These are phyloP conservation scores for Leptobrachium ailaonicum DNA, from an alignment of 2,113 vertebrate species.

Conservation along the genomic window DNA sequence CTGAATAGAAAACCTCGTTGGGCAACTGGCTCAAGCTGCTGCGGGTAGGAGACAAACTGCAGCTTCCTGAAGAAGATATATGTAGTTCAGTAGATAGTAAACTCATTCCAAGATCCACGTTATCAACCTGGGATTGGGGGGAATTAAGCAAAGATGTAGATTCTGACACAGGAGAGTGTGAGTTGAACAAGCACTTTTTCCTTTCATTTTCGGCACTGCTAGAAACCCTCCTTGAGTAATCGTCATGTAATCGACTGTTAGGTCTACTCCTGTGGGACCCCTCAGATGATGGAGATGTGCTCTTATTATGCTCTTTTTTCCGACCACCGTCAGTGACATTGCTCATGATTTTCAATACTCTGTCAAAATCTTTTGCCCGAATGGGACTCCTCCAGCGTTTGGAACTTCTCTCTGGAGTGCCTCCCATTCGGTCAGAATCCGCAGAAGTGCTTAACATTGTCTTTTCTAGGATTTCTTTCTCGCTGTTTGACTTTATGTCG, in stretches of 20 bases:
- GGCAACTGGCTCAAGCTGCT: conserved; percentile 50
- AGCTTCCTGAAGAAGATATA: not conserved
- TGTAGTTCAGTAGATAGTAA: conserved; percentile 42
- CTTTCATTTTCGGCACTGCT: conserved; percentile 66
- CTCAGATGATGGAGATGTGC: conserved; percentile 37
- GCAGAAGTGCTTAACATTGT: conserved; percentile 71
- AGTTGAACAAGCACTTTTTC: conserved; percentile 62
- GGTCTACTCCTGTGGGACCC: conserved; percentile 54
- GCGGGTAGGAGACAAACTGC: conserved; percentile 36
- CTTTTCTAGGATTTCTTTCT: conserved; percentile 62
- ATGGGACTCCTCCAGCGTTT: conserved; percentile 71
- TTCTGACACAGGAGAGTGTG: conserved; percentile 33
- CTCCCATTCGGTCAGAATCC: conserved; percentile 60
- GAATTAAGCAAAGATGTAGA: conserved; percentile 42
- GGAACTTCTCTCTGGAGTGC: conserved; percentile 59
- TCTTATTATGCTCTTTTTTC: conserved; percentile 63
- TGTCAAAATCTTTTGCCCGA: conserved; percentile 74
- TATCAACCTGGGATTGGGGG: not conserved
- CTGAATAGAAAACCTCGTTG: conserved; percentile 56
- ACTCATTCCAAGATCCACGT: conserved; percentile 37
- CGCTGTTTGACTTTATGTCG: conserved; percentile 57
- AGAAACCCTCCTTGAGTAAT: conserved; percentile 87
- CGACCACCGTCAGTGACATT: conserved; percentile 76
- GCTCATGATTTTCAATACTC: conserved; percentile 81
- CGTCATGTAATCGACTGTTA: conserved; percentile 83